Evolutionary conservation across 2,113 vertebrate genomes (phyloP).

Genomic region (Cnemophilus loriae): DNA sequence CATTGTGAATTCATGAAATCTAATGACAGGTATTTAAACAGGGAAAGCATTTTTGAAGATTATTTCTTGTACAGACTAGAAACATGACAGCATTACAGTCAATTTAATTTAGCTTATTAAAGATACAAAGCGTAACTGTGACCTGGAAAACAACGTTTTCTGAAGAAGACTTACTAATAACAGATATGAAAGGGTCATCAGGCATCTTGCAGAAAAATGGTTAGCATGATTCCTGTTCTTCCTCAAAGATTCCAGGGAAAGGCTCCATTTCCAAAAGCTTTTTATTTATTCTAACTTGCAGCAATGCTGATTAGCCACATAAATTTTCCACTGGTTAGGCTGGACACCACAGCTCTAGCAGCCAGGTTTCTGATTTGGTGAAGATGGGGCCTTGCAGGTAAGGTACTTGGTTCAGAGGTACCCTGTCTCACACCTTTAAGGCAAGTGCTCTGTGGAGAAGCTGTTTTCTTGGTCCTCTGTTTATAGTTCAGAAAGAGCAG

Average conservation of each 20-base stretch:
- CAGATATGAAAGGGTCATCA: neutral
- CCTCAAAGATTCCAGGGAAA: neutral
- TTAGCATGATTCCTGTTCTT: neutral
- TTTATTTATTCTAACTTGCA: neutral
- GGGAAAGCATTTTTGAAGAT: neutral
- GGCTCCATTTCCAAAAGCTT: neutral
- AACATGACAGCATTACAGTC: neutral
- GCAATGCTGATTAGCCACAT: neutral
- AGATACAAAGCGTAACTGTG: neutral
- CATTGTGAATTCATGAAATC: neutral
- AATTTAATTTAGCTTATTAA: neutral
- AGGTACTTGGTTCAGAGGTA: neutral
- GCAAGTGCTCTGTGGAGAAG: neutral
- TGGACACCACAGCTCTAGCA: neutral
- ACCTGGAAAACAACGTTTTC: neutral
- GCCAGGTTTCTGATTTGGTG: neutral
- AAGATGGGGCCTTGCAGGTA: neutral
- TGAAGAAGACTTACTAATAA: neutral
- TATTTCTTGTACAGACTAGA: neutral
- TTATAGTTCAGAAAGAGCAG: neutral
- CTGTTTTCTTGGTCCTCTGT: rapidly evolving
- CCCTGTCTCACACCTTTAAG: neutral
- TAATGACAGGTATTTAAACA: neutral
- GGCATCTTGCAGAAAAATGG: neutral
- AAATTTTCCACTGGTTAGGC: neutral